Evolutionary conservation across 2,888 invertebrate genomes (phyloP).

Genomic region (Sabatieria punctata): DNA sequence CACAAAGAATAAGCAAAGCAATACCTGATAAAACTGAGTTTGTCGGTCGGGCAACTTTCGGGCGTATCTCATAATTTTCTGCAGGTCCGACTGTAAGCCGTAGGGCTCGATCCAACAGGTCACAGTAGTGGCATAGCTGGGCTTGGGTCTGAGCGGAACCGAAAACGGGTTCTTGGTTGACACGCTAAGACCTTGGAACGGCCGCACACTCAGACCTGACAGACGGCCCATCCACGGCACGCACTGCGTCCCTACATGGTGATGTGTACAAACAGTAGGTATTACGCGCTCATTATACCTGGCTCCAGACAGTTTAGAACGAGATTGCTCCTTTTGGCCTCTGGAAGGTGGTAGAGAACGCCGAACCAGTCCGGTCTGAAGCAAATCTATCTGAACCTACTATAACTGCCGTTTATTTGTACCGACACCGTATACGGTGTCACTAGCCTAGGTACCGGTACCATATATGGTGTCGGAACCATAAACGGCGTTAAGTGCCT

Average conservation of each 20-base stretch:
- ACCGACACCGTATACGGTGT: no score
- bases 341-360: background rate
- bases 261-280: no score
- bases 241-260: background rate
- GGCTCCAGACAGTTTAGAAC: background rate
- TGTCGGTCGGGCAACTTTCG: background rate
- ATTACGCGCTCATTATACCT: no score
- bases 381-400: no score
- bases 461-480: no score
- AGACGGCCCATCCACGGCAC: conserved; percentile 1
- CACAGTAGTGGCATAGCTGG: background rate
- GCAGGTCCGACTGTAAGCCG: conserved; percentile 1
- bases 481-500: no score
- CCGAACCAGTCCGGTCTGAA: background rate
- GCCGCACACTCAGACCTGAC: no score
- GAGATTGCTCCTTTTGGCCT: background rate
- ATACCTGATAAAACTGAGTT: conserved; percentile 3
- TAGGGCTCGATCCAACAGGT: background rate
- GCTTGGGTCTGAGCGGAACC: background rate
- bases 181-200: background rate
- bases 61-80: background rate
- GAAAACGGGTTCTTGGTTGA: background rate
- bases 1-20: no score
- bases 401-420: no score
- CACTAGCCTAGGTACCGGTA: no score